These are phyloP conservation scores for Prunella strophiata DNA, from an alignment of 2,797 vertebrate genomes.

Conservation along the genomic window DNA sequence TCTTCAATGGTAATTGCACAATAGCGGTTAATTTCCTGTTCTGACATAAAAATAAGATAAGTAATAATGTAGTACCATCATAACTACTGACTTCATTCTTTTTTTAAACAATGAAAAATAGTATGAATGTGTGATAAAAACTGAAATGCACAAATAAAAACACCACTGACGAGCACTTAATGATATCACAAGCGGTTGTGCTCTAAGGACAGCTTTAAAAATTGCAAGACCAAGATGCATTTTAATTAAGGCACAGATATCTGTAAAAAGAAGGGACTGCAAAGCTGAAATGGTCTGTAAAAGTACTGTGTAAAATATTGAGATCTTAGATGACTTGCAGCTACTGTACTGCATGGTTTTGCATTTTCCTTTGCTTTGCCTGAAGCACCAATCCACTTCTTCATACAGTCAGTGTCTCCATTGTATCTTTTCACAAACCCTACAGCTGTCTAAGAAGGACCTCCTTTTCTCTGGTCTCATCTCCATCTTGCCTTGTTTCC, in stretches of 20 bases:
- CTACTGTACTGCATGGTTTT: not conserved
- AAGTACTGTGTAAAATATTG: not conserved
- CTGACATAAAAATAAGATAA: not conserved
- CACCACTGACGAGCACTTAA: not conserved
- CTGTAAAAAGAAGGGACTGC: not conserved
- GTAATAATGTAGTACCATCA: not conserved
- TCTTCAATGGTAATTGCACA: not conserved
- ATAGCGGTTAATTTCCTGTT: not conserved
- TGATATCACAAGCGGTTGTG: not conserved
- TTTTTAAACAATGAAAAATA: not conserved
- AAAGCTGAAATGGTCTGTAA: slow-evolving; percentile 9
- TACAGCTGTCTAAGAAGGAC: not conserved
- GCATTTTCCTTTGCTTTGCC: not conserved
- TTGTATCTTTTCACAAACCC: not conserved
- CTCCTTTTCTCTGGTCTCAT: not conserved
- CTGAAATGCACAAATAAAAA: not conserved
- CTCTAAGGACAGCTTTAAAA: slow-evolving; percentile 25
- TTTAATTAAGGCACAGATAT: not conserved
- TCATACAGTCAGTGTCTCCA: not conserved
- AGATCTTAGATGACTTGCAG: not conserved
- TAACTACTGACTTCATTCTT: not conserved
- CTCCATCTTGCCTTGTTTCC: not conserved
- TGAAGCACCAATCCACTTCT: not conserved
- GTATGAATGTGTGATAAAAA: not conserved
- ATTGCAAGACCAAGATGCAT: not conserved